Evolutionary conservation across 2,888 invertebrate genomes (phyloP), one percentile per base, ranked within the genome.

Genomic region (Phortica magna): DNA sequence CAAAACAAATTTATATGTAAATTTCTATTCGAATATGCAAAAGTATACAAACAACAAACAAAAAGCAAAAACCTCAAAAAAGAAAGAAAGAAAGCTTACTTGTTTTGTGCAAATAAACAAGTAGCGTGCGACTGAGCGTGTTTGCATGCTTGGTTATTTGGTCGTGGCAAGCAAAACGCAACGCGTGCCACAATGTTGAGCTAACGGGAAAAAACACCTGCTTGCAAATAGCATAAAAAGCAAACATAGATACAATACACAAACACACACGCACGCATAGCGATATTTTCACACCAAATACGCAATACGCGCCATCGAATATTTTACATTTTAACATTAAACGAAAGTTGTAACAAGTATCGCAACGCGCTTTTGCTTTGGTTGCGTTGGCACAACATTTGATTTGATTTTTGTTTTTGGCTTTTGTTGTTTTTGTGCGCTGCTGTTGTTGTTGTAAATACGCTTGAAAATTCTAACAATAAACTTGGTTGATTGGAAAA

Each of bases 181-280:
- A n/a, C 53, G 53, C 10, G 31, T 31, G 31, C 31, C 31, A 31
- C 59, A 61, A 61, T 22, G 31, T 9, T 61, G 22, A 22, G 22
- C 19, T 17, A 61, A 61, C 22, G 31, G 31, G 31, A 31, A 61
- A 61, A 22, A 61, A 61, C 61, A 61, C 61, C 61, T 61, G 61
- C 61, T 22, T 14, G 48, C 48, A 12, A 48, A 12, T 48, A 12
- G 48, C 48, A 86, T 81, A 84, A 77, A 81, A 74, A 70, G 43
- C 59, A 64, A n/a, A 57, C 72, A 57, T 42, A 41, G 6, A 39
- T 39, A n/a, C 55, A 71, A 22, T 65, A 65, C 64, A 64, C 73
- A 42, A 65, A 6, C 48, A 42, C 61, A 22, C 61, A n/a, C 22
- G 42, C 10, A 2, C 73, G 19, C n/a, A 12, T 70, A 48, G 48